Conservation (phyloP, 53 echinoderm and acorn worm species). For the Hippasteria phrygiana region DNA sequence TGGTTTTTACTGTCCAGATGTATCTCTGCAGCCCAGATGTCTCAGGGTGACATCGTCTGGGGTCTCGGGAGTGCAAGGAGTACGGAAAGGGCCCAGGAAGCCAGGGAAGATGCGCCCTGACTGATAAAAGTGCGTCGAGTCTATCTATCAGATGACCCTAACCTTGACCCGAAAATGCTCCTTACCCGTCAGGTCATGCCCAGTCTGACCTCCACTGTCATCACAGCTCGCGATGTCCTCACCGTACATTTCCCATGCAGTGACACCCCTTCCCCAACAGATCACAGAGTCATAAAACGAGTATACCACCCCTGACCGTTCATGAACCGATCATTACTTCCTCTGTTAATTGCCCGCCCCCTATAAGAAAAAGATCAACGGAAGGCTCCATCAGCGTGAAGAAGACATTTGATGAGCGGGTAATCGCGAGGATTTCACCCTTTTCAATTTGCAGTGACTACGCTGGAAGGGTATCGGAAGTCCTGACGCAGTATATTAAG, state of each 20-base stretch:
- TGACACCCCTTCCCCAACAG: too few relatives aligned
- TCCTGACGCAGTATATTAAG: not conserved
- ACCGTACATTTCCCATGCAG: too few relatives aligned
- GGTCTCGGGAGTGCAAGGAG: too few relatives aligned
- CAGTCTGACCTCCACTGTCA: not conserved
- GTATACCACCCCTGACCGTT: not conserved
- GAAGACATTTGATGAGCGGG: not conserved
- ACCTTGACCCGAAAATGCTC: not conserved
- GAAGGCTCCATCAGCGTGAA: not conserved
- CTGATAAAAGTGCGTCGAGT: too few relatives aligned
- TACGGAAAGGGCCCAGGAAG: too few relatives aligned
- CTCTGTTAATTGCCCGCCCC: not conserved
- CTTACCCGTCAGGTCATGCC: not conserved
- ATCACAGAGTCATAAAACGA: not conserved
- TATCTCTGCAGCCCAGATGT: too few relatives aligned
- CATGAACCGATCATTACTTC: not conserved
- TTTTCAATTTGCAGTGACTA: not conserved
- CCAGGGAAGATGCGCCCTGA: too few relatives aligned
- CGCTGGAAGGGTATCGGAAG: not conserved
- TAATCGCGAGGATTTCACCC: not conserved
- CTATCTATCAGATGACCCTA: not conserved
- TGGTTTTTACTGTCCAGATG: too few relatives aligned
- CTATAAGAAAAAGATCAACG: not conserved
- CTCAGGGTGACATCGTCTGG: too few relatives aligned
- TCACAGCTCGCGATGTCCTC: not conserved